Percentiles rank a stretch among this genome's conserved stretches.
Evolutionary conservation across 2,888 invertebrate genomes (phyloP).

Genomic region (Agriotes lineatus): DNA sequence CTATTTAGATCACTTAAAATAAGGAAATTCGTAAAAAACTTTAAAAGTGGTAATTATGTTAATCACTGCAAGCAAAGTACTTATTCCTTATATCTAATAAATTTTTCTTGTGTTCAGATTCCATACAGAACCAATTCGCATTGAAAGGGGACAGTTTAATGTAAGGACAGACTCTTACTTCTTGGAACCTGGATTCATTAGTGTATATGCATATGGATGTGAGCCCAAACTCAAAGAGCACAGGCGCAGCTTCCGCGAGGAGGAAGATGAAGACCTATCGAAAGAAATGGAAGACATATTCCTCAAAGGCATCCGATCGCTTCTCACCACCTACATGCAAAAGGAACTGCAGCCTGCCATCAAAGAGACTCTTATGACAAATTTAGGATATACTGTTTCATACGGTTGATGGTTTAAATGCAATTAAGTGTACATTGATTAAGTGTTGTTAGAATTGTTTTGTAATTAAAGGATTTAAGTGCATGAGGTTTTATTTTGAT

Average conservation of each 20-base stretch:
- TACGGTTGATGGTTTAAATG: constrained; percentile 70
- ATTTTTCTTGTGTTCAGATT: constrained; percentile 63
- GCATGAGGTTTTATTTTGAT: no score
- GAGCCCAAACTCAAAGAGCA: constrained; percentile 67
- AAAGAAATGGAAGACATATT: constrained; percentile 89
- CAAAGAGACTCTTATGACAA: constrained; percentile 87
- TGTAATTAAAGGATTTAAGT: constrained; percentile 19
- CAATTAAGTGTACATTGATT: constrained; percentile 19
- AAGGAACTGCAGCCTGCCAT: constrained; percentile 86
- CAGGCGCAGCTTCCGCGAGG: constrained; percentile 59
- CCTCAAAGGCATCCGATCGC: constrained; percentile 83
- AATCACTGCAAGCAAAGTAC: no score
- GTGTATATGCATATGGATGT: constrained; percentile 88
- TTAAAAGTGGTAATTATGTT: no score
- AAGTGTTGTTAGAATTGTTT: constrained; percentile 10
- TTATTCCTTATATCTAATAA: background rate
- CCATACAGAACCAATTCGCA: constrained; percentile 77
- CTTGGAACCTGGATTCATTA: constrained; percentile 86
- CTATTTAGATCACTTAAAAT: no score
- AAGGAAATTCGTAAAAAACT: no score
- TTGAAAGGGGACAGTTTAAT: constrained; percentile 78
- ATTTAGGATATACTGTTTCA: constrained; percentile 89
- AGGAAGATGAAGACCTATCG: constrained; percentile 77
- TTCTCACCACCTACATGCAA: constrained; percentile 86
- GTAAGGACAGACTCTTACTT: constrained; percentile 87